Evolutionary conservation across 1,140 invertebrate species (phyloP).

Genomic region (Antheraea mylitta): DNA sequence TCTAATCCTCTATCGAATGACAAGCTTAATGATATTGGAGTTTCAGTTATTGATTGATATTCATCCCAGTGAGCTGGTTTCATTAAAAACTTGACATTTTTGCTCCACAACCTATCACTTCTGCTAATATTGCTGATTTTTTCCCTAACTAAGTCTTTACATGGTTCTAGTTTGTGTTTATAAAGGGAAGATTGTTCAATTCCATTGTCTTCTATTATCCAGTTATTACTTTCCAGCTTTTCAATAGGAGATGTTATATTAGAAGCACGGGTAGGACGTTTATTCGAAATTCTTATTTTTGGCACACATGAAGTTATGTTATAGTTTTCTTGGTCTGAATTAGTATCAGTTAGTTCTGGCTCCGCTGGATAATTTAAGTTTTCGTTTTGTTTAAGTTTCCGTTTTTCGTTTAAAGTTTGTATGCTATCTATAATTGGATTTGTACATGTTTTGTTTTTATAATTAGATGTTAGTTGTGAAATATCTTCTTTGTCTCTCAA

Average conservation of each 20-base stretch:
- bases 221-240: constrained; percentile 35
- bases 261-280: not conserved
- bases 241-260: constrained; percentile 35
- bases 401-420: not conserved
- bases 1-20: constrained; percentile 35
- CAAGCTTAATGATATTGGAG: constrained; percentile 39
- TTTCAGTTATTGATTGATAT: constrained; percentile 32
- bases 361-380: not conserved
- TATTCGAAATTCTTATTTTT: constrained; percentile 23
- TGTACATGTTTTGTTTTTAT: not conserved
- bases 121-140: constrained; percentile 8
- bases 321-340: not conserved
- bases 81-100: constrained; percentile 32
- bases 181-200: constrained; percentile 9
- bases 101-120: constrained; percentile 27
- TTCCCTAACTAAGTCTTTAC: not conserved
- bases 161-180: constrained; percentile 10
- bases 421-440: not conserved
- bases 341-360: not conserved
- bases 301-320: constrained; percentile 18
- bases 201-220: constrained; percentile 29
- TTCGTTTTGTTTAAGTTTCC: too few species aligned
- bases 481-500: not conserved
- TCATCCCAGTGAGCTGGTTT: constrained; percentile 37
- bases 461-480: not conserved